Conservation (phyloP, 2,888 invertebrate genomes). For the Drosophila kanekoi region DNA sequence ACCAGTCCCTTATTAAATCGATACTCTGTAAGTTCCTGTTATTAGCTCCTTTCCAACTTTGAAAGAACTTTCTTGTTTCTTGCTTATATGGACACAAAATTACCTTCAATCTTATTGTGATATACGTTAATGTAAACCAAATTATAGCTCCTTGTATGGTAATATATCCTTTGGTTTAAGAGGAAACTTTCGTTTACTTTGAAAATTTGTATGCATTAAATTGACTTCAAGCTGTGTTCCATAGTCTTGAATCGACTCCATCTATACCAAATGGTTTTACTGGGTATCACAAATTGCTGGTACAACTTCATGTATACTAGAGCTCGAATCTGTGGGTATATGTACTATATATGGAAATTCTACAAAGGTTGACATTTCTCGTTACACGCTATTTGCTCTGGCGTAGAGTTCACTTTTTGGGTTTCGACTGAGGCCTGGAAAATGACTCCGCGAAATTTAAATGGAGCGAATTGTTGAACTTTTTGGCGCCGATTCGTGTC, state of each 20-base stretch:
- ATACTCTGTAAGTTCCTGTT: too few species aligned
- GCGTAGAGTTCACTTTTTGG: conserved; percentile 13
- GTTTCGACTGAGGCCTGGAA: background rate
- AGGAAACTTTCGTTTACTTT: too few species aligned
- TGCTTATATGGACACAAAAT: too few species aligned
- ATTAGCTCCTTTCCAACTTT: too few species aligned
- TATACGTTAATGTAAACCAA: too few species aligned
- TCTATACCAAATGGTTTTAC: background rate
- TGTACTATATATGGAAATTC: conserved; percentile 47
- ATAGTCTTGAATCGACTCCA: background rate
- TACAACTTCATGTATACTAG: conserved; percentile 44
- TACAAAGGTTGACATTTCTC: conserved; percentile 46
- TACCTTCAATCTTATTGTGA: too few species aligned
- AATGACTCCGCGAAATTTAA: conserved; percentile 25
- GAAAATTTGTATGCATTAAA: too few species aligned
- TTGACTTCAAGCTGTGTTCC: background rate
- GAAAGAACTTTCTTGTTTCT: too few species aligned
- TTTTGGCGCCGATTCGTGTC: conserved; percentile 52
- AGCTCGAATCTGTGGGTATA: conserved; percentile 7
- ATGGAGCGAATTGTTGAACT: conserved; percentile 46
- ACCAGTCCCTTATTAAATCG: too few species aligned
- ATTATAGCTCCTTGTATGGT: too few species aligned
- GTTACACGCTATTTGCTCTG: conserved; percentile 53
- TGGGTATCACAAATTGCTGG: conserved; percentile 28
- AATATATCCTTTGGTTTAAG: too few species aligned